Evolutionary conservation across 2,113 vertebrate species (phyloP), one percentile per base, ranked within the genome.

Genomic region (Coturnix japonica): DNA sequence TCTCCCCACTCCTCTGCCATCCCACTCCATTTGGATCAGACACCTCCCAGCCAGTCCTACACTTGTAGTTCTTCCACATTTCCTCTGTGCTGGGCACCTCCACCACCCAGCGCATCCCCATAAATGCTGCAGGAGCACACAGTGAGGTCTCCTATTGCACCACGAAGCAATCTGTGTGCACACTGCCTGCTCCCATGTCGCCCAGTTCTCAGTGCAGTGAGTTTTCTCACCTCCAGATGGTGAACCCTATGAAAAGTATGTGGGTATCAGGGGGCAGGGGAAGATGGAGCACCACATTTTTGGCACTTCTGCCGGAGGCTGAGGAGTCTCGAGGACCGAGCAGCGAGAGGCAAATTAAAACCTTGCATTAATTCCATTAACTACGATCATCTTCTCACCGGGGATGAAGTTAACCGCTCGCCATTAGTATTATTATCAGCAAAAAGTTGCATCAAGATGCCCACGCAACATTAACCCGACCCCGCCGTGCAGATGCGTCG

Each of bases 341-440:
- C 90, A 76, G 95, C 4, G 0, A 91, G 94, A 93, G 91, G 89
- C 87, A 92, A 82, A 94, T 94, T 95, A 95, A 93, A 93, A 80
- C 81, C 91, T 89, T 66, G 87, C 87, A 74, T 94, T 93, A 93
- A 93, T 95, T 96, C 84, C 91, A 85, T 95, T 92, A 92, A 22
- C 94, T 44, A 18, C 79, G 91, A 93, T 92, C 82, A 85, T 95
- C 93, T 9, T 85, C 91, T 92, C 94, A 61, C 93, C 91, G n/a
- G 93, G 94, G 95, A 92, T 76, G 78, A 49, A 49, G 84, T 65
- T 30, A 88, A 81, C 72, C 30, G 5, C 73, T 93, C 37, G 0
- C 77, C 49, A 14, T 85, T 61, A 54, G 85, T 54, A 23, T 67
- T 69, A 54, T 63, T 54, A 19, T 6, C 59, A 84, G 3, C 49